Evolutionary conservation across 2,888 invertebrate species (phyloP).

Genomic region (Morpho helenor): DNA sequence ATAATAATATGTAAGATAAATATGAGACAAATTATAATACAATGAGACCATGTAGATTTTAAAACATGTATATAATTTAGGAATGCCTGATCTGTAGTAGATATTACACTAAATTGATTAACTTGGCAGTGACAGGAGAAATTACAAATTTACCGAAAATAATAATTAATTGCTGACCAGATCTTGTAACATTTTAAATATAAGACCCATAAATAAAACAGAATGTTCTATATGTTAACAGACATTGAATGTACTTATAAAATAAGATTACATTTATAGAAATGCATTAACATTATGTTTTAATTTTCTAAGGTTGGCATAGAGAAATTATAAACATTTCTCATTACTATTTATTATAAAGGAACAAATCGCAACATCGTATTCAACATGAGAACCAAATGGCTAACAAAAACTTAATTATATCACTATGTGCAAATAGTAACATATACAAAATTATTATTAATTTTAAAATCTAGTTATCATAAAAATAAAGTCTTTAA

Average conservation of each 20-base stretch:
- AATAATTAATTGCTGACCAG: conserved; percentile 24
- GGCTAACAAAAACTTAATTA: conserved; percentile 57
- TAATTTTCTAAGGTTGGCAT: conserved; percentile 32
- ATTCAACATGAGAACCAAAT: conserved; percentile 47
- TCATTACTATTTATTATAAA: conserved; percentile 39
- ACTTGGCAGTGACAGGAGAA: conserved; percentile 64
- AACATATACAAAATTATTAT: conserved; percentile 50
- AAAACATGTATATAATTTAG: conserved; percentile 59
- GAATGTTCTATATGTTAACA: conserved; percentile 12
- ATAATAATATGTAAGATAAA: conserved; percentile 63
- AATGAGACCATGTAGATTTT: conserved; percentile 70
- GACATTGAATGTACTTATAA: conserved; percentile 19
- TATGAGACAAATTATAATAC: conserved; percentile 72
- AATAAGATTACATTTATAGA: conserved; percentile 22
- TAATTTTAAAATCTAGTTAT: conserved; percentile 45
- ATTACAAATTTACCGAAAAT: conserved; percentile 22
- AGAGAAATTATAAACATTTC: conserved; percentile 28
- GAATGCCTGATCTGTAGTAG: conserved; percentile 50
- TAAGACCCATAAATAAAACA: conserved; percentile 7
- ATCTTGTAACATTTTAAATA: conserved; percentile 19
- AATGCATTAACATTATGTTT: conserved; percentile 31
- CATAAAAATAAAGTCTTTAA: conserved; percentile 59
- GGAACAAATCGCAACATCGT: conserved; percentile 63
- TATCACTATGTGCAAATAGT: conserved; percentile 63
- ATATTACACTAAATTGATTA: conserved; percentile 37